phyloP scores from a whole-genome alignment of 1,140 invertebrate species.

The Achroia grisella region DNA sequence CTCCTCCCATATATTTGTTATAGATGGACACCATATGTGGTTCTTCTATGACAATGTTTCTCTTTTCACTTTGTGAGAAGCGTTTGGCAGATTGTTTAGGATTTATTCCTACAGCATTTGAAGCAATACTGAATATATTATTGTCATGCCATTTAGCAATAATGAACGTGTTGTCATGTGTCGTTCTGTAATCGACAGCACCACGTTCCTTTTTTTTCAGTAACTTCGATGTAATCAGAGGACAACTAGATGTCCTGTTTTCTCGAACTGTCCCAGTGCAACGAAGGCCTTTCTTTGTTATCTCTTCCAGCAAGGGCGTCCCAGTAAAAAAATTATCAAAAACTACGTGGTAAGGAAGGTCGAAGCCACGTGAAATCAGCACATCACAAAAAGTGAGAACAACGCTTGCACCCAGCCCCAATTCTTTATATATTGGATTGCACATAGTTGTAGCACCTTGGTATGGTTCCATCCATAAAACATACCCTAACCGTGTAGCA shows the following conservation, averaged over 20 bases:
- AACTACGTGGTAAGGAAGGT: slow-evolving; percentile 31
- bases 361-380: slow-evolving; percentile 28
- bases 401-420: slow-evolving; percentile 36
- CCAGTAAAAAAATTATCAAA: slow-evolving; percentile 40
- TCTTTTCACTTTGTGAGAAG: too few species aligned
- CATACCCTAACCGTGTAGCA: slow-evolving; percentile 39
- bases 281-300: slow-evolving; percentile 31
- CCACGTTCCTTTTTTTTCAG: slow-evolving; percentile 42
- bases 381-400: slow-evolving; percentile 33
- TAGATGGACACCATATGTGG: too few species aligned
- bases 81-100: too few species aligned
- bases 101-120: too few species aligned
- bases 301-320: slow-evolving; percentile 32
- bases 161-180: too few species aligned
- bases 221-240: slow-evolving; percentile 33
- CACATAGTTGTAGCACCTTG: slow-evolving; percentile 35
- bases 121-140: too few species aligned
- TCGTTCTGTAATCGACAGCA: slow-evolving; percentile 36
- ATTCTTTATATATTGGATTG: slow-evolving; percentile 34
- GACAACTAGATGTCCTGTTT: slow-evolving; percentile 37
- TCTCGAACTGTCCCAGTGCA: slow-evolving; percentile 39
- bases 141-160: too few species aligned
- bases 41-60: too few species aligned
- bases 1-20: too few species aligned
- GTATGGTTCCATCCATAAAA: slow-evolving; percentile 38